A percentile compares a stretch with the other conserved stretches of the same genome.
phyloP scores from a whole-genome alignment of 2,113 vertebrate genomes.

The Tragelaphus strepsiceros region DNA sequence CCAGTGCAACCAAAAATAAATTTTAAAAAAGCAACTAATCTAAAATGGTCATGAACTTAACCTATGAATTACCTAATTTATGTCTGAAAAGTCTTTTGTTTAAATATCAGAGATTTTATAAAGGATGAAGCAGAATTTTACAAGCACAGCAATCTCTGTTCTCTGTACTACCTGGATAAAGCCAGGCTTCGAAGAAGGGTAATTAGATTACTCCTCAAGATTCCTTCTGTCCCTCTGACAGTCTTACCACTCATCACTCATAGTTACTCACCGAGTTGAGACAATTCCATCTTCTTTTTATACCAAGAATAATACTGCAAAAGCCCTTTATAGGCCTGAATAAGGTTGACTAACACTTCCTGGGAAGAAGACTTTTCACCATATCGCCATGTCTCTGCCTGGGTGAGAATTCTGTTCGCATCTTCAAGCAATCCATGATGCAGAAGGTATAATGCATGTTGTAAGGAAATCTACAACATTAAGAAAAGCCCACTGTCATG shows the following conservation, averaged over 20 bases:
- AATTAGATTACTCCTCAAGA: background rate
- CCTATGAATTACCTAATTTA: background rate
- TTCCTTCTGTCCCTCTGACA: background rate
- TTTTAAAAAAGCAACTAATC: background rate
- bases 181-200: background rate
- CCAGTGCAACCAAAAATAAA: background rate
- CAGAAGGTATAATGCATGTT: conserved; percentile 90
- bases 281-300: conserved; percentile 77
- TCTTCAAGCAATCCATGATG: conserved; percentile 84
- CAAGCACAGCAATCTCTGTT: background rate
- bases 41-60: background rate
- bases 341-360: conserved; percentile 79
- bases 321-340: conserved; percentile 89
- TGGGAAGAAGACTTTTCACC: conserved; percentile 83
- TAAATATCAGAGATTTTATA: background rate
- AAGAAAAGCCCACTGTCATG: background rate
- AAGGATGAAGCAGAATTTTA: background rate
- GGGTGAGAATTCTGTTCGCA: conserved; percentile 83
- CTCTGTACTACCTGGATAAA: background rate
- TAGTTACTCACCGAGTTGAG: conserved; percentile 77
- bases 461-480: conserved; percentile 85
- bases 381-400: conserved; percentile 88
- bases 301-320: conserved; percentile 89
- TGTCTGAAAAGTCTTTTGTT: background rate
- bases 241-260: background rate